Evolutionary conservation across 1,140 invertebrate genomes (phyloP), one percentile per base, ranked within the genome.

Genomic region (Sarcophaga peregrina): DNA sequence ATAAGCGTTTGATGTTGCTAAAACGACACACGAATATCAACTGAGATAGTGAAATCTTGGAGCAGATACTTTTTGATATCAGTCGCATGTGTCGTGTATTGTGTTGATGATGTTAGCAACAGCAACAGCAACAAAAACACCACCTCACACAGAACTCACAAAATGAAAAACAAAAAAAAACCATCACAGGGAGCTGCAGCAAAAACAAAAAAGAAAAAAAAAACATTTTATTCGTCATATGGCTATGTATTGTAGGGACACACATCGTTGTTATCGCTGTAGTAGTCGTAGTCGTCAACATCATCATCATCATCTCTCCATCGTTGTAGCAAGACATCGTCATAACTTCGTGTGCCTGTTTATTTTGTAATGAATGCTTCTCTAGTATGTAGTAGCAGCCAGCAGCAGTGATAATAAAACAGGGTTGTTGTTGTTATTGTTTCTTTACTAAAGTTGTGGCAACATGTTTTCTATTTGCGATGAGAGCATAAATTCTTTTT

Each of bases 21-120:
- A 78, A 50, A 78, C 75, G 75, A 78, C 47, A 78, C 75, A 78
- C 75, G 75, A 78, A 78, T 78, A 78, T 78, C 47, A 78, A 78
- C 75, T 78, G 75, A 78, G 75, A 78, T 78, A 78, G 75, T 48
- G 17, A 78, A 78, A 78, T 78, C 75, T 78, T 78, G 75, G 75
- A 78, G 75, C 75, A 50, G 75, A 78, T 78, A 78, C 46, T 76
- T 76, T 76, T 46, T 76, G 45, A 46, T 75, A 46, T 75, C 73
- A 68, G 62, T 68, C 62, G 62, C 62, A 68, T 68, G 62, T 68
- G 62, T 75, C 73, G 73, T 37, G 25, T 45, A 75, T 75, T 45
- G 62, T n/a, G 62, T 54, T 17, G 62, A 8, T 20, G 62, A 8
- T 20, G 62, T 68, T 68, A 15, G 9, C 52, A 54, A 54, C 52